These are phyloP conservation scores for Polyergus mexicanus DNA, from an alignment of 1,140 invertebrate genomes.

Conservation along the genomic window DNA sequence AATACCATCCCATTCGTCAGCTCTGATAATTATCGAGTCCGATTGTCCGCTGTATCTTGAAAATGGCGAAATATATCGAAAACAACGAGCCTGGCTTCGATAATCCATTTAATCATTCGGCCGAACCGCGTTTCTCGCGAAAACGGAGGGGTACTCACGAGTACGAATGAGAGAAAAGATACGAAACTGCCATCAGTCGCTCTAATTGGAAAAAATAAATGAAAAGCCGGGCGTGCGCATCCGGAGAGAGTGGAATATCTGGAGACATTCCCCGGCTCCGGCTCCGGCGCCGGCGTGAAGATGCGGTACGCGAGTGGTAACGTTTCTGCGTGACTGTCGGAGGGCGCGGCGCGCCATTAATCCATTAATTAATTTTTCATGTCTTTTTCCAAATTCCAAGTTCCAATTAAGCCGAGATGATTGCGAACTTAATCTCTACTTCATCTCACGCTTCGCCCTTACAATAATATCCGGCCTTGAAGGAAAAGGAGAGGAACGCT, in stretches of 20 bases:
- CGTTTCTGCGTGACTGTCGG: conserved; percentile 51
- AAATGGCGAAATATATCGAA: conserved; percentile 21
- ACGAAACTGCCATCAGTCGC: not conserved
- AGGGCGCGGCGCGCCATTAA: not conserved
- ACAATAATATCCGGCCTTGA: conserved; percentile 40
- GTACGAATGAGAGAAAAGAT: conserved; percentile 34
- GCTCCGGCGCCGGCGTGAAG: not conserved
- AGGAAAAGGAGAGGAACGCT: conserved; percentile 8
- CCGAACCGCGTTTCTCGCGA: not conserved
- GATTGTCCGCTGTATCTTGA: not conserved
- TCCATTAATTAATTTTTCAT: conserved; percentile 63
- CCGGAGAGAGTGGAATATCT: conserved; percentile 1
- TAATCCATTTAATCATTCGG: not conserved
- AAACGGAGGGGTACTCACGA: not conserved
- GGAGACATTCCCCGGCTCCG: not conserved
- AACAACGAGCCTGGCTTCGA: not conserved
- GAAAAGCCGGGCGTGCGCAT: conserved; percentile 25
- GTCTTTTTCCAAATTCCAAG: conserved; percentile 34
- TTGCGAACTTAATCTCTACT: conserved; percentile 61
- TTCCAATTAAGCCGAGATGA: conserved; percentile 62
- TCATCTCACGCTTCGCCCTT: conserved; percentile 46
- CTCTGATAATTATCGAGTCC: conserved; percentile 17
- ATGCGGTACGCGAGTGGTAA: conserved; percentile 12
- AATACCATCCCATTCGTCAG: not conserved
- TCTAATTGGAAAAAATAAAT: conserved; percentile 54